A percentile compares a stretch with the other conserved stretches of the same genome.
These are phyloP conservation scores for Drosophila barbarae DNA, from an alignment of 2,888 invertebrate species.

Conservation along the genomic window DNA sequence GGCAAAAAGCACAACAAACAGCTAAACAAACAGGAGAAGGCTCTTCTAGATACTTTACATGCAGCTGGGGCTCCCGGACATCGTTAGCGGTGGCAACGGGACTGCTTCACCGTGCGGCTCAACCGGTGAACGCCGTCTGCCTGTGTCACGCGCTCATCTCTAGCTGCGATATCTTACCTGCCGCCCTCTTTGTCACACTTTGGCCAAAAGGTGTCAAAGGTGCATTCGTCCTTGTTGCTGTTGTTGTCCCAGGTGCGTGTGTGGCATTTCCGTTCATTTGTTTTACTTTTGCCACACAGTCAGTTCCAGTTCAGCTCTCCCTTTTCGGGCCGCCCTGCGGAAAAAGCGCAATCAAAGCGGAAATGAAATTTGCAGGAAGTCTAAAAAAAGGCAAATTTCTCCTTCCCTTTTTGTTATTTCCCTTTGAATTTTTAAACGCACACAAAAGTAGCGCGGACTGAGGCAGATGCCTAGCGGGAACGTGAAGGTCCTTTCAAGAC, in stretches of 20 bases:
- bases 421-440: constrained; percentile 60
- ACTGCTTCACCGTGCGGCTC: constrained; percentile 17
- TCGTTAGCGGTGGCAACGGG: constrained; percentile 24
- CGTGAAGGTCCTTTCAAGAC: constrained; percentile 50
- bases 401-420: constrained; percentile 22
- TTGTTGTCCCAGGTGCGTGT: constrained; percentile 60
- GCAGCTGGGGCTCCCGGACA: constrained; percentile 46
- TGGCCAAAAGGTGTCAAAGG: constrained; percentile 72
- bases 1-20: constrained; percentile 56
- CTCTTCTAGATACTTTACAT: constrained; percentile 65
- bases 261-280: constrained; percentile 75
- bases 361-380: constrained; percentile 75
- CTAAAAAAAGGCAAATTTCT: constrained; percentile 42
- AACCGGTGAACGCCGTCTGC: constrained; percentile 1
- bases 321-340: constrained; percentile 43
- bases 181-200: constrained; percentile 64
- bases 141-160: constrained; percentile 34
- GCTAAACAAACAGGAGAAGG: constrained; percentile 45
- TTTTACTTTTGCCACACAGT: constrained; percentile 61
- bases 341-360: constrained; percentile 75
- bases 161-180: constrained; percentile 21
- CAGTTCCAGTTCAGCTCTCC: neutral
- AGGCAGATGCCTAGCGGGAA: constrained; percentile 13
- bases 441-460: constrained; percentile 29
- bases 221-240: constrained; percentile 57